These are phyloP conservation scores for Campoplex nolae DNA, from an alignment of 2,888 invertebrate species.

Conservation along the genomic window DNA sequence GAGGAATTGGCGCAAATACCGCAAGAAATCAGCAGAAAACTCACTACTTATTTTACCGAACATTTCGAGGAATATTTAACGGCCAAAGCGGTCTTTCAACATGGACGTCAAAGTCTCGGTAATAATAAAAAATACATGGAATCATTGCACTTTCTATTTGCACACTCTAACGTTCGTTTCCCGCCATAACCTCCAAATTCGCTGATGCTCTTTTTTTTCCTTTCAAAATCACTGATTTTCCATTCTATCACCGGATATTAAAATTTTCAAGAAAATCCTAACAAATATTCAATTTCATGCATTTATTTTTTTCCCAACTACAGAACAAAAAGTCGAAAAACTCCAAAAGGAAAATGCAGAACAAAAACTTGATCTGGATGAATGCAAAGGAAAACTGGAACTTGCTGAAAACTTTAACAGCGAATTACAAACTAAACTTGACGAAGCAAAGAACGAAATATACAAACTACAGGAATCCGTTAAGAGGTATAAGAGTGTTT, in stretches of 20 bases:
- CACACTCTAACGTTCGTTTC: neutral
- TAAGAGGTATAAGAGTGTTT: constrained; percentile 83
- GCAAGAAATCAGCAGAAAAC: constrained; percentile 86
- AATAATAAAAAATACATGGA: constrained; percentile 69
- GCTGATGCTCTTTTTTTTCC: constrained; percentile 21
- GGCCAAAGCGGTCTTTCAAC: constrained; percentile 90
- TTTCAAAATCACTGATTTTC: neutral
- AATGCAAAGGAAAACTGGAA: constrained; percentile 87
- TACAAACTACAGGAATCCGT: constrained; percentile 88
- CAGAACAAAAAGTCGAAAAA: constrained; percentile 87
- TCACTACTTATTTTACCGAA: constrained; percentile 87
- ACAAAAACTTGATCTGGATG: constrained; percentile 88
- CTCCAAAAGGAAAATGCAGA: constrained; percentile 86
- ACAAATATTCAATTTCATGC: neutral
- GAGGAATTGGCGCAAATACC: constrained; percentile 87
- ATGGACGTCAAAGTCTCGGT: constrained; percentile 88
- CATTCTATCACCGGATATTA: neutral
- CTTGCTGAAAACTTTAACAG: constrained; percentile 87
- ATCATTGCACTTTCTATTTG: neutral
- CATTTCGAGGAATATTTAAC: constrained; percentile 91
- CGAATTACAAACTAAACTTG: constrained; percentile 89
- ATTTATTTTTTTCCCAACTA: neutral
- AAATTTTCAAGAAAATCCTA: neutral
- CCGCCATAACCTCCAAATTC: constrained; percentile 57
- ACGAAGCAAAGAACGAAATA: constrained; percentile 88